These are phyloP conservation scores for Tinea semifulvella DNA, from an alignment of 2,888 invertebrate genomes.

Conservation along the genomic window DNA sequence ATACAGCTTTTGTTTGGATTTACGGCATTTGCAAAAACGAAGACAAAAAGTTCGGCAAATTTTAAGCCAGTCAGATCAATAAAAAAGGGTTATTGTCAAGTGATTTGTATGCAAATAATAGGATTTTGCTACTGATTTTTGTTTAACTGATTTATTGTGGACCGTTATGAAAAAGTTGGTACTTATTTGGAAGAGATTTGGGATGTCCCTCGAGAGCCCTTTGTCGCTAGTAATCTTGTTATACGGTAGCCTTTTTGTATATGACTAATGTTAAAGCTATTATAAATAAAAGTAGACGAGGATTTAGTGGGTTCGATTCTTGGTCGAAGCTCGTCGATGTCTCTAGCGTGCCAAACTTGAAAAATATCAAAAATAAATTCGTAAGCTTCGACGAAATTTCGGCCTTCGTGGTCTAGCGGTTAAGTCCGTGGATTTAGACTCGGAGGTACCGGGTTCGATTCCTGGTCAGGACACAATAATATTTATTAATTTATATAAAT, in stretches of 20 bases:
- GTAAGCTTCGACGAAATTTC: no score
- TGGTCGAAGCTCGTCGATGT: no score
- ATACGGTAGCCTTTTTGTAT: constrained; percentile 17
- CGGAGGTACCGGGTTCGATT: no score
- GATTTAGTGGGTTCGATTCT: no score
- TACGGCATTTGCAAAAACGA: constrained; percentile 22
- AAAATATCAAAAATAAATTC: no score
- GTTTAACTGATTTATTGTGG: constrained; percentile 39
- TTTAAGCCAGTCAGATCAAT: constrained; percentile 35
- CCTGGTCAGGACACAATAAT: no score
- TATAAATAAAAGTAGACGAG: background rate
- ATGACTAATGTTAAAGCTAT: background rate
- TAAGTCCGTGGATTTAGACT: no score
- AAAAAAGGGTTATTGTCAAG: constrained; percentile 42
- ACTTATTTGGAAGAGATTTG: constrained; percentile 22
- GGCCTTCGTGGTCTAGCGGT: no score
- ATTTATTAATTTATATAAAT: no score
- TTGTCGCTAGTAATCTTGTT: constrained; percentile 30
- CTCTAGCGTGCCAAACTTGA: no score
- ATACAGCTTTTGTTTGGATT: constrained; percentile 22
- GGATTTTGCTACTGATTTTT: constrained; percentile 54
- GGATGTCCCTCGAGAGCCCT: constrained; percentile 31
- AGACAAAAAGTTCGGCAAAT: constrained; percentile 25
- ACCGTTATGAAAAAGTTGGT: constrained; percentile 24
- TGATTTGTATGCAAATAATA: constrained; percentile 62